These are phyloP conservation scores for Cantharis rufa DNA, from an alignment of 2,888 invertebrate species.

Conservation along the genomic window DNA sequence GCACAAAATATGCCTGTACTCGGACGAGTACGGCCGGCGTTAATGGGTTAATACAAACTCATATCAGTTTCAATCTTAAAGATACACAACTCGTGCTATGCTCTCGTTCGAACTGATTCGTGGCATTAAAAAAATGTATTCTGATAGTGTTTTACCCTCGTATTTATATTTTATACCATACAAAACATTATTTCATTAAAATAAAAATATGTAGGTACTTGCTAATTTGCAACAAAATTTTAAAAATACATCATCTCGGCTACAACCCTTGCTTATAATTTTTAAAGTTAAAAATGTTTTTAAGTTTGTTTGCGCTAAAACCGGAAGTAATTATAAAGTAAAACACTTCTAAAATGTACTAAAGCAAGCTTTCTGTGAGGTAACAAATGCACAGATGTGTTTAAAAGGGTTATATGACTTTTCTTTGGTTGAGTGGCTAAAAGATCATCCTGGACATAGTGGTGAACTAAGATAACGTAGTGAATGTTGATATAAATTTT, in stretches of 20 bases:
- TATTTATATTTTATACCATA: too few species aligned
- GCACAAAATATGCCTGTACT: too few species aligned
- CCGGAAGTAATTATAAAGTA: neutral
- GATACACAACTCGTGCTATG: too few species aligned
- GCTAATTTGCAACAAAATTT: too few species aligned
- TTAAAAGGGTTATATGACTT: neutral
- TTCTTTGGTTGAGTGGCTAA: neutral
- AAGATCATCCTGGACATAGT: neutral
- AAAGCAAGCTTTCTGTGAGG: neutral
- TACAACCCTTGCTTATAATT: neutral
- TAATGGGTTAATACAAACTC: too few species aligned
- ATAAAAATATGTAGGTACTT: too few species aligned
- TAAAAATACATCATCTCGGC: neutral
- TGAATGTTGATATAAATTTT: neutral
- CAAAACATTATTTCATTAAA: too few species aligned
- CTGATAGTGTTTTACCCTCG: too few species aligned
- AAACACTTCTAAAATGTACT: neutral
- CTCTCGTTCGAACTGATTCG: too few species aligned
- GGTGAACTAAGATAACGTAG: neutral
- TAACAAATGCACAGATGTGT: neutral
- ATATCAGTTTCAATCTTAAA: too few species aligned
- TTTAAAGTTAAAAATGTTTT: neutral
- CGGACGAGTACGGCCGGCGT: too few species aligned
- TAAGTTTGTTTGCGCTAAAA: neutral
- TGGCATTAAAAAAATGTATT: too few species aligned